Percentiles rank a stretch among this genome's conserved stretches.
Evolutionary conservation across 2,888 invertebrate species (phyloP).

Genomic region (Cybosia mesomella): DNA sequence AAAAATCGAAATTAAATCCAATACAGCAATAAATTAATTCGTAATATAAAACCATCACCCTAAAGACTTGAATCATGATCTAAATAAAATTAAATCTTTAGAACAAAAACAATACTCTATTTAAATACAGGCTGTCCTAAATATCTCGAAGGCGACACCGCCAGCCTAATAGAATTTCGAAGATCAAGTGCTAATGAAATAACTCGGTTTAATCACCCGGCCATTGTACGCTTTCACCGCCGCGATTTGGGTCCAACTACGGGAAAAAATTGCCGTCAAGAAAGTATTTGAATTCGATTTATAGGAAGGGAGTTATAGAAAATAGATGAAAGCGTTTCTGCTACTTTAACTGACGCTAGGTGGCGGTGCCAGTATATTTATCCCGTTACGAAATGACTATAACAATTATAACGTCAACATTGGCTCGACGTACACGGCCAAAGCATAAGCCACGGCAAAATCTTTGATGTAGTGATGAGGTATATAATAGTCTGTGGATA

Average conservation of each 20-base stretch:
- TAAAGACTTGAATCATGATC: neutral
- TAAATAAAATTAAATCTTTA: slow-evolving; percentile 30
- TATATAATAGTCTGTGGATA: no score
- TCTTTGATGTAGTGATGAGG: no score
- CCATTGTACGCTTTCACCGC: slow-evolving; percentile 55
- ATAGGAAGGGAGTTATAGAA: neutral
- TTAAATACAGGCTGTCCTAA: slow-evolving; percentile 34
- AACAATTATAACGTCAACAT: no score
- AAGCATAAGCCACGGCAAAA: no score
- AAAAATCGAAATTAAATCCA: neutral
- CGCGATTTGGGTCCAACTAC: slow-evolving; percentile 36
- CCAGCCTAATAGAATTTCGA: slow-evolving; percentile 57
- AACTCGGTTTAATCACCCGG: slow-evolving; percentile 65
- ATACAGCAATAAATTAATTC: neutral
- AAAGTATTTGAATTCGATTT: neutral
- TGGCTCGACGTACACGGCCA: no score
- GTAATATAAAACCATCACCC: neutral
- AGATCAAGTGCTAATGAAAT: slow-evolving; percentile 71
- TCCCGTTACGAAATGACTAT: no score
- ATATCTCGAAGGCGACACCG: slow-evolving; percentile 49
- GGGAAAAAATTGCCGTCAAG: slow-evolving; percentile 9
- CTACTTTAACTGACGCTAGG: neutral
- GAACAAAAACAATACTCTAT: slow-evolving; percentile 24
- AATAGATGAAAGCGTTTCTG: neutral
- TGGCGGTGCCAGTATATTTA: neutral